Evolutionary conservation across 1,140 invertebrate genomes (phyloP), one percentile per base, ranked within the genome.

Genomic region (Drosophila sproati): DNA sequence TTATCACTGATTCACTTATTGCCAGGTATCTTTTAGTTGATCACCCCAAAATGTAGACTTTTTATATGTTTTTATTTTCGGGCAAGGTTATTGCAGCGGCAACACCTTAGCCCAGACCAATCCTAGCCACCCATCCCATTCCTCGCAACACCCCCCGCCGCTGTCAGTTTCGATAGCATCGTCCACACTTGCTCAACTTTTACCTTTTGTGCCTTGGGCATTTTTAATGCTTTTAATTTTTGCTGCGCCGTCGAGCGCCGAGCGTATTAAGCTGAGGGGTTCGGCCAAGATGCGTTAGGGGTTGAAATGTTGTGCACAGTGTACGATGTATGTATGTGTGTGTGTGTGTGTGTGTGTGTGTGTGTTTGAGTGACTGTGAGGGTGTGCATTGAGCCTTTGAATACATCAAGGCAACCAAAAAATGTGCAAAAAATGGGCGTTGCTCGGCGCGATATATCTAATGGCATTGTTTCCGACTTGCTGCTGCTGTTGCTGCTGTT

Each of bases 381-480:
- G 62, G 78, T 72, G 80, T 73, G 78, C 82, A 66, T 66, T 73
- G 64, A 60, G 47, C 61, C 61, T 68, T 74, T 76, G 73, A 71
- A 64, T 69, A 69, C 57, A 78, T 35, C 55, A 82, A 70, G 68
- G 73, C 60, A 67, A 60, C 74, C 66, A 69, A 70, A 88, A 88
- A 88, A 89, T 88, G 85, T 88, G 85, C 85, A 89, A 89, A 88
- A 87, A 88, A 88, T 89, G 81, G 85, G 85, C 86, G 85, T 89
- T 78, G 66, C 81, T 82, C 80, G 77, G 56, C 73, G 80, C 83
- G 69, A 89, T 85, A 89, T 75, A 81, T 89, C 85, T 88, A 88
- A 88, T 88, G 85, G 85, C 85, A 81, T 88, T 88, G 85, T 88
- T 88, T 85, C 81, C 85, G 80, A 73, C 72, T 74, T 88, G 68